These are phyloP conservation scores for Cotesia glomerata DNA, from an alignment of 1,140 invertebrate species.

Conservation along the genomic window DNA sequence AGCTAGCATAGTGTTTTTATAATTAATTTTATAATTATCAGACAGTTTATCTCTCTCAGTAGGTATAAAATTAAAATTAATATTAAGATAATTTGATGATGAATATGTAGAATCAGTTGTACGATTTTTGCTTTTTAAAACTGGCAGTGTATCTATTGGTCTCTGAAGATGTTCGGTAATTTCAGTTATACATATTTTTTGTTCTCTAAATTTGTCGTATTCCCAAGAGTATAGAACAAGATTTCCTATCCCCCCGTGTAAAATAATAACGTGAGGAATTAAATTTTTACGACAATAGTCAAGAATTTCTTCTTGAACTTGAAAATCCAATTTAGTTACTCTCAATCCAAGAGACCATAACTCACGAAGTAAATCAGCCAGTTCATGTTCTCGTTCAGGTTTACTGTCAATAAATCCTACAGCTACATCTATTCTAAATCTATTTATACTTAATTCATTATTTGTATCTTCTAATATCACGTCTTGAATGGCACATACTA, in stretches of 20 bases:
- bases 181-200: conserved; percentile 65
- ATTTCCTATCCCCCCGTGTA: conserved; percentile 72
- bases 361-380: conserved; percentile 67
- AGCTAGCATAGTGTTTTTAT: conserved; percentile 61
- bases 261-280: conserved; percentile 71
- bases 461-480: conserved; percentile 12
- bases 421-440: conserved; percentile 67
- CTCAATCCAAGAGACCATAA: conserved; percentile 68
- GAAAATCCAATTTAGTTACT: conserved; percentile 64
- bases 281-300: conserved; percentile 70
- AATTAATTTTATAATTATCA: conserved; percentile 60
- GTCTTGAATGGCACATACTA: conserved; percentile 67
- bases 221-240: conserved; percentile 70
- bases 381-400: conserved; percentile 68
- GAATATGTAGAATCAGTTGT: conserved; percentile 42
- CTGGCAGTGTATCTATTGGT: conserved; percentile 44
- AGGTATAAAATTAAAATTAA: conserved; percentile 62
- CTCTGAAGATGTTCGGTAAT: conserved; percentile 68
- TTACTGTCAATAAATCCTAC: conserved; percentile 69
- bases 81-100: conserved; percentile 44
- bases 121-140: conserved; percentile 48
- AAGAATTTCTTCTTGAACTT: conserved; percentile 69
- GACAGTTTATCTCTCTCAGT: conserved; percentile 65
- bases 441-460: conserved; percentile 32
- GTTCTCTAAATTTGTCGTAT: conserved; percentile 70